Conservation (phyloP, 2,888 invertebrate species). For the Drosophila mayaguana region DNA sequence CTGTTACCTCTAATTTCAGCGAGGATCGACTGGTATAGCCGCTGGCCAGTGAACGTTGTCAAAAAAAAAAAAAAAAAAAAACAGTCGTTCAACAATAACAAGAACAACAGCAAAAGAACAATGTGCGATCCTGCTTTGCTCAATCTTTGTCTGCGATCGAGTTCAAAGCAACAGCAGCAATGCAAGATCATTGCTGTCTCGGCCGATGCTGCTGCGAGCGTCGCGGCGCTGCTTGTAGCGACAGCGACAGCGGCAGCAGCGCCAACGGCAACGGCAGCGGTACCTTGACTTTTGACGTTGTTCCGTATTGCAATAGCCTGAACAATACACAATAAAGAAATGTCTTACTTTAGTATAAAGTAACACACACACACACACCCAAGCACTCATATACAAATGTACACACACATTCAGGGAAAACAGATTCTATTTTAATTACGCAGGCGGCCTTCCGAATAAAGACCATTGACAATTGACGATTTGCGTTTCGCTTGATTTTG, state of each 20-base stretch:
- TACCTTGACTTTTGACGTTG: conserved; percentile 74
- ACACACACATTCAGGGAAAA: conserved; percentile 10
- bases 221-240: conserved; percentile 1
- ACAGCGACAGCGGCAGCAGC: conserved; percentile 25
- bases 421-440: conserved; percentile 71
- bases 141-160: conserved; percentile 39
- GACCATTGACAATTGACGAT: conserved; percentile 69
- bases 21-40: conserved; percentile 28
- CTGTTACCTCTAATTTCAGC: conserved; percentile 58
- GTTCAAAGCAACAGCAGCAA: conserved; percentile 37
- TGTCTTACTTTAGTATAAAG: conserved; percentile 21
- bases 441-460: conserved; percentile 67
- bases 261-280: conserved; percentile 23
- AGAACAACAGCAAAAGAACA: conserved; percentile 18
- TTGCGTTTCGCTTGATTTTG: conserved; percentile 52
- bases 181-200: conserved; percentile 57
- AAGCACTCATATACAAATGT: conserved; percentile 10
- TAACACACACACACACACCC: conserved; percentile 9
- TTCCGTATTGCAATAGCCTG: conserved; percentile 69
- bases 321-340: conserved; percentile 37
- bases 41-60: conserved; percentile 31
- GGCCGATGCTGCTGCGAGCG: conserved; percentile 23
- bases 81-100: conserved; percentile 11
- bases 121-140: conserved; percentile 37
- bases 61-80: conserved; percentile 32